Percentiles rank a stretch among this genome's conserved stretches.
phyloP scores from a whole-genome alignment of 2,888 invertebrate species.

The Hoplodrina ambigua region DNA sequence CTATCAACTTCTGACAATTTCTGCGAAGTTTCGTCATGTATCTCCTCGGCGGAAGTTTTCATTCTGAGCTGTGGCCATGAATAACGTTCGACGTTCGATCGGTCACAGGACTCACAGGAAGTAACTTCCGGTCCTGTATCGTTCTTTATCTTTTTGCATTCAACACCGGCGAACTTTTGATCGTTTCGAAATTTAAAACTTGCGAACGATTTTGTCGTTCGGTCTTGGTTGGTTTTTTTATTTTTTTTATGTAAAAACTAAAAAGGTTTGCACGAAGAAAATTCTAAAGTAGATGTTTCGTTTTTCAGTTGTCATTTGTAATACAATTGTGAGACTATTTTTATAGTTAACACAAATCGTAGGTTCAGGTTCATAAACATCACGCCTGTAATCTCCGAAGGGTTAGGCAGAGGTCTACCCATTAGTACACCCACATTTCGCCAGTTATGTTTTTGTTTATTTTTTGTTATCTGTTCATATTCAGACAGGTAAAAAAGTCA shows the following conservation, averaged over 20 bases:
- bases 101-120: slow-evolving; percentile 74
- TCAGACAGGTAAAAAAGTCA: no score
- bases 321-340: no score
- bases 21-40: slow-evolving; percentile 72
- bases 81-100: slow-evolving; percentile 74
- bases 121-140: slow-evolving; percentile 71
- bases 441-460: no score
- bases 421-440: no score
- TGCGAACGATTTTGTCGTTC: slow-evolving; percentile 58
- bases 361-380: no score
- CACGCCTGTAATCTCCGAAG: no score
- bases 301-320: no score
- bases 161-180: slow-evolving; percentile 70
- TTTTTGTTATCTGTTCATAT: no score
- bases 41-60: slow-evolving; percentile 73
- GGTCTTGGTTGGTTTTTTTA: slow-evolving; percentile 1
- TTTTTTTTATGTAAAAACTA: slow-evolving; percentile 4
- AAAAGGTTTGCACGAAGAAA: neutral
- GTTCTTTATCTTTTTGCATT: slow-evolving; percentile 73
- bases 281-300: neutral
- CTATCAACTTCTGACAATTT: slow-evolving; percentile 65
- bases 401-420: no score
- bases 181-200: slow-evolving; percentile 73
- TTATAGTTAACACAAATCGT: no score
- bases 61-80: slow-evolving; percentile 74